phyloP scores from a whole-genome alignment of 2,888 invertebrate genomes.

The Protophormia terraenovae region DNA sequence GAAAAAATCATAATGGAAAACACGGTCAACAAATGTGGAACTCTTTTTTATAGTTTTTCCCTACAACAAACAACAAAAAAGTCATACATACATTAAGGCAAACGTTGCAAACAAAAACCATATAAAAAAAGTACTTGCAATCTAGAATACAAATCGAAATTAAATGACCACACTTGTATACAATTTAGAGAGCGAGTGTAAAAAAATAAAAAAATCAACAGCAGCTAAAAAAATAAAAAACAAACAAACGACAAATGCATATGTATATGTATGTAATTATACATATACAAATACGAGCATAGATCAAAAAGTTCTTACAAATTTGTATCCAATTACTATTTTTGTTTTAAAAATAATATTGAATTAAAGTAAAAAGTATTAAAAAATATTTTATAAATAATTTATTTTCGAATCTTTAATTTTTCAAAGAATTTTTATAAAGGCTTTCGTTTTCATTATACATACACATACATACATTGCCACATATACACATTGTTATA shows the following conservation, averaged over 20 bases:
- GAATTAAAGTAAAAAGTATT: too few species aligned
- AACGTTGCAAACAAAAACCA: background rate
- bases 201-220: slow-evolving; percentile 52
- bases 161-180: slow-evolving; percentile 79
- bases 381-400: too few species aligned
- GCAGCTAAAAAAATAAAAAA: slow-evolving; percentile 33
- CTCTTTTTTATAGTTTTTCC: slow-evolving; percentile 42
- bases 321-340: too few species aligned
- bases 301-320: background rate
- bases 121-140: slow-evolving; percentile 64
- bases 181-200: slow-evolving; percentile 67
- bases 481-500: background rate
- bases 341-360: too few species aligned
- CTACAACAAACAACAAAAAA: slow-evolving; percentile 39
- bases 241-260: slow-evolving; percentile 21
- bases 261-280: background rate
- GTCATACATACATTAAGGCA: background rate
- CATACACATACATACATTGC: background rate
- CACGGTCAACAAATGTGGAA: slow-evolving; percentile 64
- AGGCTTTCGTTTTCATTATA: background rate
- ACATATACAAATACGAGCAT: background rate
- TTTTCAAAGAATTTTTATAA: background rate
- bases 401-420: background rate
- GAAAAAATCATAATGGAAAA: slow-evolving; percentile 59
- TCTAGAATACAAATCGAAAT: slow-evolving; percentile 80